These are phyloP conservation scores for Trachelus iudaicus DNA, from an alignment of 2,888 invertebrate genomes.

Conservation along the genomic window DNA sequence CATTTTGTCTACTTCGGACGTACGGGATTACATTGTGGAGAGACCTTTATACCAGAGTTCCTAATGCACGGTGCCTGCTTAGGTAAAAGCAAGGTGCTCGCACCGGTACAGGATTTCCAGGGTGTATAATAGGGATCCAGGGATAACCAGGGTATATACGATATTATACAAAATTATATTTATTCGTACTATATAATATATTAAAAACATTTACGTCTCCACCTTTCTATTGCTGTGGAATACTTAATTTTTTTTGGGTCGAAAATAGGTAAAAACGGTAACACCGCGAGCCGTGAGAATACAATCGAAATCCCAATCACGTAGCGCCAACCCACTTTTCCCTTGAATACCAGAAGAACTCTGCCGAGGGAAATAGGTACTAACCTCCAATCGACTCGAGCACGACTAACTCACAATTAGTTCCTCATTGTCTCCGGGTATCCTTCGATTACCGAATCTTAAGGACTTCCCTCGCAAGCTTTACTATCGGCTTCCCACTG, in stretches of 20 bases:
- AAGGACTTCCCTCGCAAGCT: not conserved
- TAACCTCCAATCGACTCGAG: no score
- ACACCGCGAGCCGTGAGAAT: not conserved
- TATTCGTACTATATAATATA: no score
- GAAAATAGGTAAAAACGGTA: not conserved
- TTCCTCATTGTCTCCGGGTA: not conserved
- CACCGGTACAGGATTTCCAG: no score
- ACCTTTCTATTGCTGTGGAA: no score
- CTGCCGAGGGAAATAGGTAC: not conserved
- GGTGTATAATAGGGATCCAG: no score
- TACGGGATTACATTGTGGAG: not conserved
- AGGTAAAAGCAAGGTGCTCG: no score
- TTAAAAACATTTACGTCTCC: no score
- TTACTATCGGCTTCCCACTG: no score
- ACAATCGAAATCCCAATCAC: conserved; percentile 53
- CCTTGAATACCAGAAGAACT: conserved; percentile 27
- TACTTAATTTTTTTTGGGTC: no score
- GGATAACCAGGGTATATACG: no score
- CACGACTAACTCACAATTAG: no score
- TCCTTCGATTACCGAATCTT: not conserved
- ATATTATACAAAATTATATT: no score
- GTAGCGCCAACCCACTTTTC: conserved; percentile 39
- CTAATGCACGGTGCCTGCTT: not conserved
- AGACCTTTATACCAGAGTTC: not conserved
- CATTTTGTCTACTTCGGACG: not conserved